Evolutionary conservation across 37 sponge, comb jelly and placozoan genomes (phyloP), one percentile per base, ranked within the genome.

Genomic region (Crambe crambe): DNA sequence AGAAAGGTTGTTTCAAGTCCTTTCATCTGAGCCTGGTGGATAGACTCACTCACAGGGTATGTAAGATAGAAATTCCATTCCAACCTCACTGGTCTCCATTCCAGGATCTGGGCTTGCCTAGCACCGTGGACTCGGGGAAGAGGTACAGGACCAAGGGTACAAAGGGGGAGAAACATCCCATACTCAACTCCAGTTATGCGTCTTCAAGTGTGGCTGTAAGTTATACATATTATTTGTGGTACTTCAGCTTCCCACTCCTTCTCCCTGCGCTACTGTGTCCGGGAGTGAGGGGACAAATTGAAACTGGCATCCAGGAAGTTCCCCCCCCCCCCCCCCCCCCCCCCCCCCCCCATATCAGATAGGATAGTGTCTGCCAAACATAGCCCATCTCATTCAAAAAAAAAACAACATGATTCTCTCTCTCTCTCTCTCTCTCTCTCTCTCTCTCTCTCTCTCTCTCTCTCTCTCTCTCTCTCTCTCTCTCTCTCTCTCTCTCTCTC

Each of bases 311-410:
- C 95, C 61, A 90, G 65, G 74, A 90, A 94, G 1, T 69, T 76
- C n/a, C 83, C 83, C 60, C 83, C 83, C 34, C 93, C 95, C 22
- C 85, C 86, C 10, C 9, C 54, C 15, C 15, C 54, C 54, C 54
- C 54, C 54, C 54, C 54, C 54, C 54, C 54, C 54, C 54, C 54
- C 9, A 51, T 9, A 51, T 51, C 9, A 91, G 58, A 70, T 85
- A 58, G n/a, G 62, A 27, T 8, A 95, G 89, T 8, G 65, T 37
- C 68, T 95, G 76, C 93, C 92, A 95, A 22, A 95, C 87, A 64
- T 90, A 70, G 22, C 66, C 79, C n/a, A 61, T 74, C 69, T 95
- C 95, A 63, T 91, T 88, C 25, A 91, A 73, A 47, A 86, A 95
- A 51, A 51, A 51, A 9, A n/a, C n/a, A n/a, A n/a, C n/a, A n/a